Evolutionary conservation across 2,888 invertebrate species (phyloP), one percentile per base, ranked within the genome.

Genomic region (Drosophila anomalata): DNA sequence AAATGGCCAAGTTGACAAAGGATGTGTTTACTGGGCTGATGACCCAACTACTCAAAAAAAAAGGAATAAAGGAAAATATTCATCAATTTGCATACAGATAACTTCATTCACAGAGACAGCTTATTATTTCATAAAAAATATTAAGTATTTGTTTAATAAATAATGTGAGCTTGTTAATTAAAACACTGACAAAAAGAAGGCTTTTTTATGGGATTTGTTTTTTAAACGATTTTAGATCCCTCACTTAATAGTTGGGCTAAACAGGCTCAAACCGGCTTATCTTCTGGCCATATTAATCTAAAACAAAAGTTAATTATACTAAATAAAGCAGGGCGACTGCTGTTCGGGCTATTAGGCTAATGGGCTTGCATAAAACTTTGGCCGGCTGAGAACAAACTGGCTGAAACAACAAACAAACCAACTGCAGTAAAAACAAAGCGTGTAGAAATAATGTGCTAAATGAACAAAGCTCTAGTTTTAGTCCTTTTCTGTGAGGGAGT

Each of bases 381-480:
- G 58, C 63, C 54, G 47, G 33, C 17, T 46, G 44, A 57, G 47
- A 57, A 57, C 46, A 63, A 61, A 62, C 63, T 54, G 24, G 41
- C 29, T 29, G 29, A 29, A 29, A 29, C 69, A 33, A 31, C 61
- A 57, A 69, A 54, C 61, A 71, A 71, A 57, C 72, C 66, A 73
- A 72, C 72, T 70, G 56, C 66, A 72, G 65, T 73, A 71, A 72
- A 73, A 69, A 79, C 79, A 79, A 81, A 79, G 81, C 76, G 75
- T 79, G 61, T 74, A 77, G 75, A 79, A 81, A 76, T 73, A 83
- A 79, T 82, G 80, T 79, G 76, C 78, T 76, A 74, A 79, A 74
- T 62, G 73, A 79, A 75, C 70, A 76, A 75, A 48, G 70, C 46
- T 24, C 50, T 55, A 50, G 50, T 51, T 55, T n/a, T 17, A 8